Evolutionary conservation across 1,140 invertebrate species (phyloP), one percentile per base, ranked within the genome.

Genomic region (Cheumatopsyche charites): DNA sequence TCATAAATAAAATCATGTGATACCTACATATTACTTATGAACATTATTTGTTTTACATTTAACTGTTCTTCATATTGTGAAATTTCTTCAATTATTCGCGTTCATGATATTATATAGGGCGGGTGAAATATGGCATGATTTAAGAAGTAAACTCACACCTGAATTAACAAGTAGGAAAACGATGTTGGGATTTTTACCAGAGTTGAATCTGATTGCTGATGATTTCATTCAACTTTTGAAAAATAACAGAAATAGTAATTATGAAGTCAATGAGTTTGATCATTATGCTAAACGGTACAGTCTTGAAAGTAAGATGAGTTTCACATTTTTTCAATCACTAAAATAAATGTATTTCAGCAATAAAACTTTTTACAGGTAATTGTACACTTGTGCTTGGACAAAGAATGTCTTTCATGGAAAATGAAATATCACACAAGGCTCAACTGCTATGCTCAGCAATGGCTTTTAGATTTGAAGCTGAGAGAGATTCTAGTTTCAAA

Each of bases 401-500:
- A 43, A 85, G 94, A 62, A 86, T 96, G 76, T 92, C 92, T 0
- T 94, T 94, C 77, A 80, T 96, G 15, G 88, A 91, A 62, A 82
- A 86, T 1, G 85, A 88, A 68, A 83, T 87, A 80, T 85, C 85
- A 2, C 80, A 85, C 36, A 83, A 83, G 1, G 86, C 87, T 0
- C 79, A 81, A 23, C 84, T 85, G 70, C 80, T 94, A 55, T 89
- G 90, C 13, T 80, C 87, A 45, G 90, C 91, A 0, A 89, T 93
- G 5, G 90, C 91, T 77, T 83, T 89, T 45, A 88, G 93, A 74
- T 94, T 94, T 78, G 84, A 88, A 42, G 90, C 90, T 0, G 90
- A 90, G 69, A 84, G 92, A 58, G 92, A 94, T 77, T 91, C 91
- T 15, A 92, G 91, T 81, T 95, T 92, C 79, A 92, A 92, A 0